Percentiles rank a stretch among this genome's conserved stretches.
Evolutionary conservation across 2,888 invertebrate genomes (phyloP).

Genomic region (Chalcosyrphus nemorum): DNA sequence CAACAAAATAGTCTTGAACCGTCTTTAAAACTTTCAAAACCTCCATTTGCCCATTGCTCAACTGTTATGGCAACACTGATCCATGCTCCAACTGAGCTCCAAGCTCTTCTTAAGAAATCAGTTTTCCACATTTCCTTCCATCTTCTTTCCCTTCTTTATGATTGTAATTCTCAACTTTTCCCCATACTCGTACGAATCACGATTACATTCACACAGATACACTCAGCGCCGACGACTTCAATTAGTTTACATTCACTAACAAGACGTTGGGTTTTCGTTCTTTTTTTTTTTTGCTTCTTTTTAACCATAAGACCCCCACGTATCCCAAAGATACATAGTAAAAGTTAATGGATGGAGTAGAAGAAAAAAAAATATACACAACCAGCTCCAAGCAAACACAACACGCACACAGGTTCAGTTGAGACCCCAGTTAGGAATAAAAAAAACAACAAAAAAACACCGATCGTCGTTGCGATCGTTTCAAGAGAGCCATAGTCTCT

Average conservation of each 20-base stretch:
- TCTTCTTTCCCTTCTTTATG: slow-evolving; percentile 30
- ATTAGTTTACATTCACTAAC: slow-evolving; percentile 72
- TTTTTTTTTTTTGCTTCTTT: slow-evolving; percentile 1
- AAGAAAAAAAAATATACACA: slow-evolving; percentile 19
- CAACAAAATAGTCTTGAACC: no score
- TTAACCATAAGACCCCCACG: slow-evolving; percentile 52
- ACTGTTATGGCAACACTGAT: slow-evolving; percentile 43
- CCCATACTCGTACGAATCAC: slow-evolving; percentile 49
- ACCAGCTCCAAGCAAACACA: slow-evolving; percentile 48
- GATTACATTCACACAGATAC: slow-evolving; percentile 24
- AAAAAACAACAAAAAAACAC: slow-evolving; percentile 28
- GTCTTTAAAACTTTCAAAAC: no score
- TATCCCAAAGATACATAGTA: slow-evolving; percentile 52
- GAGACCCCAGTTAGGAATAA: slow-evolving; percentile 45
- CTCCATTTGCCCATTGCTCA: no score
- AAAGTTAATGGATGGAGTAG: slow-evolving; percentile 56
- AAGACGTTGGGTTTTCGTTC: slow-evolving; percentile 50
- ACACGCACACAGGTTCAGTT: slow-evolving; percentile 34
- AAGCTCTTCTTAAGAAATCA: slow-evolving; percentile 65
- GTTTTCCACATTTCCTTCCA: slow-evolving; percentile 58
- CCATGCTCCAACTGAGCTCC: slow-evolving; percentile 15
- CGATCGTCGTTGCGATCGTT: slow-evolving; percentile 54
- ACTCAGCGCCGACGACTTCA: slow-evolving; percentile 51
- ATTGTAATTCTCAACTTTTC: slow-evolving; percentile 36
- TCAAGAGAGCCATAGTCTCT: slow-evolving; percentile 66